Percentiles rank a stretch among this genome's conserved stretches.
Conservation (phyloP, 1,140 invertebrate genomes). For the fruit fly (Drosophila melanogaster) region Release_6_plus_ISO1_MT NT_037436.4:20898501-20899000, state of each 20-base stretch:
- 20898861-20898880: slow-evolving; percentile 80
- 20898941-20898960: slow-evolving; percentile 23
- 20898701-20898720: background rate
- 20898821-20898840: slow-evolving; percentile 10
- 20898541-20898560: no score
- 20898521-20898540: no score
- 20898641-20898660: no score
- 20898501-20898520: no score
- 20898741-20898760: background rate
- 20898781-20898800: slow-evolving; percentile 62
- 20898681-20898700: background rate
- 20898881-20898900: slow-evolving; percentile 58
- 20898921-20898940: slow-evolving; percentile 46
- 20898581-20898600: no score
- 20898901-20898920: slow-evolving; percentile 58
- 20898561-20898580: no score
- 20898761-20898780: slow-evolving; percentile 15
- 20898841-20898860: slow-evolving; percentile 66
- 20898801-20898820: slow-evolving; percentile 37
- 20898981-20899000: slow-evolving; percentile 1
- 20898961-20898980: slow-evolving; percentile 2
- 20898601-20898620: no score
- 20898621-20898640: no score
- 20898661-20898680: no score
- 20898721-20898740: background rate